These are phyloP conservation scores for Euura lappo DNA, from an alignment of 1,140 invertebrate genomes.

Conservation along the genomic window DNA sequence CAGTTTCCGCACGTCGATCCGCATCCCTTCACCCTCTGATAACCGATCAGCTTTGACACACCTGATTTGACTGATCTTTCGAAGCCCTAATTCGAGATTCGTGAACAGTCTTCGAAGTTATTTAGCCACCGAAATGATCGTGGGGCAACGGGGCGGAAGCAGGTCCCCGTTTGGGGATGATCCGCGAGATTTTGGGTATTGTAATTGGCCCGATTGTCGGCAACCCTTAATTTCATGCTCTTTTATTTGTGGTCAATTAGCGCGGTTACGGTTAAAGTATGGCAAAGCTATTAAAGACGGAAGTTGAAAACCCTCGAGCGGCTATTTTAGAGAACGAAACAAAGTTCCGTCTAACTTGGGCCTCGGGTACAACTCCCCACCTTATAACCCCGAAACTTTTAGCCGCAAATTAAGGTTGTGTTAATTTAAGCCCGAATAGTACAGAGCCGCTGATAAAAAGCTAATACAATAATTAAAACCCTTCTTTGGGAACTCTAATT, in stretches of 20 bases:
- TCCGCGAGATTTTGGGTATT: neutral
- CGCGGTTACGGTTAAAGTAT: constrained; percentile 16
- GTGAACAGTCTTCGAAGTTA: too few relatives aligned
- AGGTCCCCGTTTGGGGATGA: neutral
- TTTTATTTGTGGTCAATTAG: constrained; percentile 9
- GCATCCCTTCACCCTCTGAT: too few relatives aligned
- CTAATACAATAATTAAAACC: constrained; percentile 4
- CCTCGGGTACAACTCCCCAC: too few relatives aligned
- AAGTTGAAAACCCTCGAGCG: constrained; percentile 11
- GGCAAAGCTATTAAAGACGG: neutral
- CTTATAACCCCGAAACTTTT: constrained; percentile 18
- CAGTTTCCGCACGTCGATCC: too few relatives aligned
- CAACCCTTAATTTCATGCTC: neutral
- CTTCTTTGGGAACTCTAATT: neutral
- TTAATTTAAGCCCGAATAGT: constrained; percentile 24
- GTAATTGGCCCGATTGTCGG: neutral
- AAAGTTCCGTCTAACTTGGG: constrained; percentile 19
- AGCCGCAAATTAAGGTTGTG: constrained; percentile 31
- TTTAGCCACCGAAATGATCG: neutral
- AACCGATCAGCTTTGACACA: too few relatives aligned
- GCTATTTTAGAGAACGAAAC: constrained; percentile 17
- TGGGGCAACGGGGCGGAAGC: neutral
- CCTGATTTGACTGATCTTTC: too few relatives aligned
- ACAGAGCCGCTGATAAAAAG: neutral
- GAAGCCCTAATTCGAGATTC: too few relatives aligned